Percentiles rank a stretch among this genome's conserved stretches.
These are phyloP conservation scores for Paratilapia polleni DNA, from an alignment of 2,113 vertebrate species.

Conservation along the genomic window DNA sequence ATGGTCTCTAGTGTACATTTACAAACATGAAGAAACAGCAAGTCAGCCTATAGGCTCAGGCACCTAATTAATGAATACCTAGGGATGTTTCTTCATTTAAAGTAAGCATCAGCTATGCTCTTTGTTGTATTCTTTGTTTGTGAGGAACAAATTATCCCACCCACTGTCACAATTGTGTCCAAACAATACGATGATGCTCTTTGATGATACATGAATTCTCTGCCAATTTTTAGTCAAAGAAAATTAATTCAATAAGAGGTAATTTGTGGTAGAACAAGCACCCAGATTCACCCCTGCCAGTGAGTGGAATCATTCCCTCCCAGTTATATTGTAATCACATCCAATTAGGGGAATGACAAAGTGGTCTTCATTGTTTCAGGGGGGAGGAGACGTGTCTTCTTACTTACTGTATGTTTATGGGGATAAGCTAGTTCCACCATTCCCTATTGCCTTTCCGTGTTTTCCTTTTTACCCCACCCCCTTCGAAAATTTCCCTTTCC, in stretches of 20 bases:
- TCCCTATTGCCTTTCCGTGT: constrained; percentile 27
- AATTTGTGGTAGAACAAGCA: constrained; percentile 56
- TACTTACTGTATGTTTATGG: constrained; percentile 41
- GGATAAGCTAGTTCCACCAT: constrained; percentile 49
- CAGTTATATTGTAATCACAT: constrained; percentile 64
- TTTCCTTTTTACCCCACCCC: constrained; percentile 35
- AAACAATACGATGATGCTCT: constrained; percentile 13
- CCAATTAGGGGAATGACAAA: constrained; percentile 70
- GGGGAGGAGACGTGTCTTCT: constrained; percentile 55
- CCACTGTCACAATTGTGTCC: constrained; percentile 35
- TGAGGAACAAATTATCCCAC: constrained; percentile 3
- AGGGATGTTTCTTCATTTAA: background rate
- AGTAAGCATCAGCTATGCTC: background rate
- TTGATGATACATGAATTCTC: constrained; percentile 1
- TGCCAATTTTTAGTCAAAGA: constrained; percentile 55
- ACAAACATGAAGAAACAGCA: background rate
- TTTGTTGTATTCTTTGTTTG: constrained; percentile 5
- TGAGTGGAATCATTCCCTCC: constrained; percentile 48
- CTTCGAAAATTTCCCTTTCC: constrained; percentile 25
- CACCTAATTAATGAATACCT: background rate
- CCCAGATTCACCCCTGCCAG: constrained; percentile 43
- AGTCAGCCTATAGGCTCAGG: background rate
- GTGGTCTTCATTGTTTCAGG: constrained; percentile 36
- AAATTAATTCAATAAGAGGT: constrained; percentile 67
- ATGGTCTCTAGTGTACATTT: background rate